Percentiles rank a stretch among this genome's conserved stretches.
Evolutionary conservation across 23 tunicate species (phyloP).

Genomic region (Halocynthia roretzi): DNA sequence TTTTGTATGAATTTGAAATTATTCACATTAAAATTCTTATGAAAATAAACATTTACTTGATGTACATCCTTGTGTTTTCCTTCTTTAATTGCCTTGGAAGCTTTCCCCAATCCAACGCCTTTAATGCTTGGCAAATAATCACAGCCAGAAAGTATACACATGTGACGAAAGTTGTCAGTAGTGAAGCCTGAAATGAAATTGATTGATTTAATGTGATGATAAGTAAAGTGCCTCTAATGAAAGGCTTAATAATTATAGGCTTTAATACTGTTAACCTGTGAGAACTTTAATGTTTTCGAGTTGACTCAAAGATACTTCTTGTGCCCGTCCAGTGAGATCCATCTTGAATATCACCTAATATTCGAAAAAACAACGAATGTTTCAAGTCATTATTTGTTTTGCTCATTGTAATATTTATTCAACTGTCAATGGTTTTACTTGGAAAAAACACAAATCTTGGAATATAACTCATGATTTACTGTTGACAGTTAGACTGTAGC

Average conservation of each 20-base stretch:
- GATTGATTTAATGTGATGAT: too few relatives aligned
- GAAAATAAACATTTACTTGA: slow-evolving; percentile 18
- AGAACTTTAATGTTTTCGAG: slow-evolving; percentile 53
- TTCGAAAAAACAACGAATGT: background rate
- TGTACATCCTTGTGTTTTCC: slow-evolving; percentile 60
- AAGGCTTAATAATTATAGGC: too few relatives aligned
- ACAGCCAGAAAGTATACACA: slow-evolving; percentile 94
- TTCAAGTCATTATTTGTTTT: too few relatives aligned
- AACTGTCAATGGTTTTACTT: too few relatives aligned
- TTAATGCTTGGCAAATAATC: slow-evolving; percentile 86
- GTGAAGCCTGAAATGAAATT: slow-evolving; percentile 37
- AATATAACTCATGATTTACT: too few relatives aligned
- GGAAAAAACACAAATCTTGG: too few relatives aligned
- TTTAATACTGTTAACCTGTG: slow-evolving; percentile 2
- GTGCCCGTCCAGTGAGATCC: slow-evolving; percentile 78
- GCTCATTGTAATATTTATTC: too few relatives aligned
- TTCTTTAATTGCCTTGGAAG: slow-evolving; percentile 75
- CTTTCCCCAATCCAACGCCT: slow-evolving; percentile 79
- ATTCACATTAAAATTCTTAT: too few relatives aligned
- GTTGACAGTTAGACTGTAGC: too few relatives aligned
- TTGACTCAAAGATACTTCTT: slow-evolving; percentile 47
- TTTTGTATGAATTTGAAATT: too few relatives aligned
- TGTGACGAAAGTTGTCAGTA: slow-evolving; percentile 70
- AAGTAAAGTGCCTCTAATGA: too few relatives aligned
- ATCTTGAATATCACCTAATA: slow-evolving; percentile 70